Conservation (phyloP, 2,888 invertebrate species). For the Nomada flava region DNA sequence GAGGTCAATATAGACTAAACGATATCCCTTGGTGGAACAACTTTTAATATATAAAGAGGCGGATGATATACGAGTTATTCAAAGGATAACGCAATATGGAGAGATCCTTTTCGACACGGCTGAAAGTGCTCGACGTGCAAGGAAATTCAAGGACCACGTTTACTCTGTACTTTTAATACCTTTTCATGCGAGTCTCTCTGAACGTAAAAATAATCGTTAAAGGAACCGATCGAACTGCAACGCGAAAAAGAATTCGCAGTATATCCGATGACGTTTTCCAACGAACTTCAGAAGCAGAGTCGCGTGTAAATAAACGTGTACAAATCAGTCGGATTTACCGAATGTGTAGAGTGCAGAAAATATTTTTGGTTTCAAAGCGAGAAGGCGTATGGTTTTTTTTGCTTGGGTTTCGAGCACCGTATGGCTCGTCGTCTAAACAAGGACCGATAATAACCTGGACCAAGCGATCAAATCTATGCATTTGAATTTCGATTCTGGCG, state of each 20-base stretch:
- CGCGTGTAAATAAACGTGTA: conserved; percentile 19
- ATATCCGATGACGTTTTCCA: not conserved
- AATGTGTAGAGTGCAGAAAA: not conserved
- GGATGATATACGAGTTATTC: not conserved
- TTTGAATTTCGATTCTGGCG: not conserved
- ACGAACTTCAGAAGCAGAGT: not conserved
- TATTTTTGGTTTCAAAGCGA: not conserved
- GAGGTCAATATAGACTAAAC: not conserved
- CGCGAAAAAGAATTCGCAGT: not conserved
- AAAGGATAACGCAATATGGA: not conserved
- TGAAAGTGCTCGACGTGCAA: not conserved
- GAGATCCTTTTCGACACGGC: not conserved
- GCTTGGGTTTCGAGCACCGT: too few species aligned
- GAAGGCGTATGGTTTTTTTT: not conserved
- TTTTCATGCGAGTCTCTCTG: not conserved
- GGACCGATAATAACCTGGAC: not conserved
- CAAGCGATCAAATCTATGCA: not conserved
- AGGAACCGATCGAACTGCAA: not conserved
- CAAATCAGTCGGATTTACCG: too few species aligned
- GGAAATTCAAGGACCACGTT: not conserved
- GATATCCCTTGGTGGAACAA: not conserved
- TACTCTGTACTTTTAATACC: not conserved
- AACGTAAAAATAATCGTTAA: conserved; percentile 19
- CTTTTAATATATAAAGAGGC: not conserved
- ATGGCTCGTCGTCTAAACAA: not conserved